These are phyloP conservation scores for Trichopoda pennipes DNA, from an alignment of 2,888 invertebrate genomes.

Conservation along the genomic window DNA sequence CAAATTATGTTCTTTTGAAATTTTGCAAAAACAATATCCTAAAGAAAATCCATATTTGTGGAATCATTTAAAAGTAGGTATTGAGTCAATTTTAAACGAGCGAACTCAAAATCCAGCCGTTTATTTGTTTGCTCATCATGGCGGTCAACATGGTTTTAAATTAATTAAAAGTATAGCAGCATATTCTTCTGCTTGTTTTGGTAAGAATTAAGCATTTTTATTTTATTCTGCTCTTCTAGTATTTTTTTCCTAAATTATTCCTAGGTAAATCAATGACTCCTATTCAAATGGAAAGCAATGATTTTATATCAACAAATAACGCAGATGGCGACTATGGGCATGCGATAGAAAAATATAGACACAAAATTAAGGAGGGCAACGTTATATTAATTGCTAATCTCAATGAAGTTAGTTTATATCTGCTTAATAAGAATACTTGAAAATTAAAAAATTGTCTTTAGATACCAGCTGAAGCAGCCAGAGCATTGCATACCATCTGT, in stretches of 20 bases:
- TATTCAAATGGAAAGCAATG: constrained; percentile 71
- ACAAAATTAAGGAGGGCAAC: constrained; percentile 73
- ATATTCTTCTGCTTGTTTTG: constrained; percentile 74
- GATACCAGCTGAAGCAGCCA: constrained; percentile 77
- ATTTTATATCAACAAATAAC: constrained; percentile 71
- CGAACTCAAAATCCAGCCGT: constrained; percentile 71
- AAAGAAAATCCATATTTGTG: constrained; percentile 73
- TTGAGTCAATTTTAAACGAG: constrained; percentile 75
- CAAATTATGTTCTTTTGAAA: constrained; percentile 70
- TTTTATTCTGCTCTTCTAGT: neutral
- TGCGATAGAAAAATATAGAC: constrained; percentile 75
- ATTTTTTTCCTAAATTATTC: neutral
- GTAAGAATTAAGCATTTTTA: constrained; percentile 64
- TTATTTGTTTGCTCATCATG: constrained; percentile 75
- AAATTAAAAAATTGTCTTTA: constrained; percentile 51
- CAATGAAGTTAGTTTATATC: constrained; percentile 73
- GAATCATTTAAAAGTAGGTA: constrained; percentile 67
- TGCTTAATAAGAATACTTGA: neutral
- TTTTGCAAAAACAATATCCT: constrained; percentile 67
- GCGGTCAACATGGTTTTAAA: constrained; percentile 35
- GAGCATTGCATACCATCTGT: constrained; percentile 83
- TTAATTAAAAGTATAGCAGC: constrained; percentile 73
- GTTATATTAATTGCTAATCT: constrained; percentile 77
- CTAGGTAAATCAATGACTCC: constrained; percentile 55
- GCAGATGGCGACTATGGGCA: constrained; percentile 75